Base-by-base conservation (phyloP, 2,888 invertebrate species). In the Nycteola revayana region DNA sequence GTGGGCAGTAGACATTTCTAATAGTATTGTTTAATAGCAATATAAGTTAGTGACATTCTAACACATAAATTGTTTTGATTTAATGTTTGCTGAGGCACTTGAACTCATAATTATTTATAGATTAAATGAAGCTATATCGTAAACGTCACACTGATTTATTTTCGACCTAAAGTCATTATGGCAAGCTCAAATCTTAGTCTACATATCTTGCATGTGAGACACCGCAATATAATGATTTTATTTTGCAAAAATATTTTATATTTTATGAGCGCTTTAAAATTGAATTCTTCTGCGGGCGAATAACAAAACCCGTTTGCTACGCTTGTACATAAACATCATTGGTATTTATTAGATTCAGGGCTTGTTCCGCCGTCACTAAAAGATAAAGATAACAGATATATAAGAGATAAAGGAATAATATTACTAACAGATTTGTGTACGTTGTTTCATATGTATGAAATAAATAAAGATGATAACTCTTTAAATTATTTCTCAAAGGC, bases 51-150 rank as follows among this genome's bases (percentile, higher is more conserved):
- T 64, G 56, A 63, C 54, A 66, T 65, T 64, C 62, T 59, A 60
- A 62, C 60, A 55, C 67, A 75, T 77, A 75, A 75, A 73, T 70
- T 69, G 61, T 65, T 71, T 70, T 77, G 70, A 79, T 77, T 73
- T 78, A 74, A 60, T 53, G 60, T 63, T 60, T 30, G 49, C 39
- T 47, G 44, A 38, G 51, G 52, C 51, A 60, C 58, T 60, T 67
- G 63, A 54, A 61, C 66, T 70, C 58, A 64, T 72, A 70, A 75
- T 78, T 79, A 76, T 78, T 79, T 77, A 79, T 79, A 70, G 75
- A 72, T 72, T 67, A 75, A 79, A 78, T 78, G 70, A 75, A 77
- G 72, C 56, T 62, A 69, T 74, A 66, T 71, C 74, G 70, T 80
- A 75, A 80, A 80, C 31, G 71, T 71, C 68, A 44, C 41, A 26